These are phyloP conservation scores for Sarcophaga variegata DNA, from an alignment of 2,888 invertebrate species.

Conservation along the genomic window DNA sequence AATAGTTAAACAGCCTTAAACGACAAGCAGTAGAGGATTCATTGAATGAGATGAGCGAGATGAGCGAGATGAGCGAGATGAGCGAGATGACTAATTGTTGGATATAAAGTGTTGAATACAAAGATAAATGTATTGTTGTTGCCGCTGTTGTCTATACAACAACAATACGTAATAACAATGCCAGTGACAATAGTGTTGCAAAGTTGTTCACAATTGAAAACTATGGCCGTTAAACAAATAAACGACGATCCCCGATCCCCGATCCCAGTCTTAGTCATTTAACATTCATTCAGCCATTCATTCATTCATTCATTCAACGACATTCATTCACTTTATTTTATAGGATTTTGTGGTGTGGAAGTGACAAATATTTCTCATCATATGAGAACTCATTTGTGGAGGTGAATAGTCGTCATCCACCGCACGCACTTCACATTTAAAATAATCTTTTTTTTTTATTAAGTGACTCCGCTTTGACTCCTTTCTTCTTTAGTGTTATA, in stretches of 20 bases:
- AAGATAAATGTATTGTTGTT: conserved; percentile 63
- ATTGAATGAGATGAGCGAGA: conserved; percentile 13
- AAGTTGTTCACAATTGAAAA: conserved; percentile 6
- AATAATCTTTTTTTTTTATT: too few species aligned
- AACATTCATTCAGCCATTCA: conserved; percentile 29
- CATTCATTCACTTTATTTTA: conserved; percentile 35
- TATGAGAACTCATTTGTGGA: neutral
- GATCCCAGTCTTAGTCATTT: conserved; percentile 20
- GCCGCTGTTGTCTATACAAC: conserved; percentile 1
- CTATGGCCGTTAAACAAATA: conserved; percentile 26
- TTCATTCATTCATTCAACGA: conserved; percentile 35
- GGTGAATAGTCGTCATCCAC: neutral
- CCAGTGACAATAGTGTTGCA: conserved; percentile 28
- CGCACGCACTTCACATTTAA: conserved; percentile 1
- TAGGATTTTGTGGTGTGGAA: conserved; percentile 43
- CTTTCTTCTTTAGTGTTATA: conserved; percentile 24
- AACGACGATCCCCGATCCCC: conserved; percentile 16
- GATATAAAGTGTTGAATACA: conserved; percentile 62
- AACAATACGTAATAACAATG: neutral
- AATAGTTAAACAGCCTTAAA: neutral
- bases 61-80: conserved; percentile 43
- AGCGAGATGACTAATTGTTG: conserved; percentile 59
- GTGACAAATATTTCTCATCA: conserved; percentile 61
- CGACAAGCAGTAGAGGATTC: neutral
- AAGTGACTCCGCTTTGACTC: neutral